Conservation (phyloP, 35 echinoderm and acorn worm species). For the Apostichopus californicus region DNA sequence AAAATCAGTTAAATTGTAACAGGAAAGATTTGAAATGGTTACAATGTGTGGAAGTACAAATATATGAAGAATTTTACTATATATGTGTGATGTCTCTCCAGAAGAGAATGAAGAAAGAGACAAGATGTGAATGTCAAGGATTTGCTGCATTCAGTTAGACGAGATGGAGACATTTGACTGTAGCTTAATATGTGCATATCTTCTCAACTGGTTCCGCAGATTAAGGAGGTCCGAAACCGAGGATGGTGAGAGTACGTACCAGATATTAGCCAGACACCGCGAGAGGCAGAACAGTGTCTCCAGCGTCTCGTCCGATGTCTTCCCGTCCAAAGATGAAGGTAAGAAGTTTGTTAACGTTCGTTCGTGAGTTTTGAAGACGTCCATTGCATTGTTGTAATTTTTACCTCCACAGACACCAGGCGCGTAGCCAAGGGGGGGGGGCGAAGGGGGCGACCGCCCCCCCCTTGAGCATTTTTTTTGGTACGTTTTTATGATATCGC, state of each 20-base stretch:
- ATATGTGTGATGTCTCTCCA: too few species aligned
- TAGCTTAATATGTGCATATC: conserved; percentile 3
- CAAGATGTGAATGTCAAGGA: too few species aligned
- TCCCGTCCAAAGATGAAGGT: conserved; percentile 41
- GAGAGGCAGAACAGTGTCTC: conserved; percentile 44
- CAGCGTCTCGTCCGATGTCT: conserved; percentile 40
- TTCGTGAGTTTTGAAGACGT: too few species aligned
- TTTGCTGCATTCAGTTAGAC: not conserved
- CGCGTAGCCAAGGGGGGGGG: not conserved
- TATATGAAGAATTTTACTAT: too few species aligned
- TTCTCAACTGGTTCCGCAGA: conserved; percentile 65
- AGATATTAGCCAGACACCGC: conserved; percentile 77
- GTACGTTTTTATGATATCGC: too few species aligned
- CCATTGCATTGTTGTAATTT: not conserved
- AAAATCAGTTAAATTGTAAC: too few species aligned
- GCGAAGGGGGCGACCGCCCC: too few species aligned
- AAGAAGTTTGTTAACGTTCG: not conserved
- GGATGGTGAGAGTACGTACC: conserved; percentile 57
- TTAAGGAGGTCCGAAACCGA: conserved; percentile 77
- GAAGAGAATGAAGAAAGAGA: too few species aligned
- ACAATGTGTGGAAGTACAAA: too few species aligned
- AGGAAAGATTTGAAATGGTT: too few species aligned
- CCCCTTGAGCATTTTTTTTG: too few species aligned
- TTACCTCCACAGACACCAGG: not conserved
- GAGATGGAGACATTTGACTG: conserved; percentile 30